These are phyloP conservation scores for rabbit (Oryctolagus cuniculus) DNA, from an alignment of 2,113 vertebrate genomes.

Conservation along the genomic window mOryCun1.1 NC_091434.1:60610501-60611000, in stretches of 20 bases:
- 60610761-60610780: not conserved
- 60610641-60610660: not conserved
- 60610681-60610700: not conserved
- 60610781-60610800: not conserved
- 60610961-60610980: not conserved
- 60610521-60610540: not conserved
- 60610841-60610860: not conserved
- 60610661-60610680: not conserved
- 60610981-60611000: slow-evolving; percentile 1
- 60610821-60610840: not conserved
- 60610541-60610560: not conserved
- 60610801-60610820: not conserved
- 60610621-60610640: not conserved
- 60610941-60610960: not conserved
- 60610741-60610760: not conserved
- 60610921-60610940: not conserved
- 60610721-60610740: not conserved
- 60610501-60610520: slow-evolving; percentile 8
- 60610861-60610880: not conserved
- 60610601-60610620: not conserved
- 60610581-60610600: not conserved
- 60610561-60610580: not conserved
- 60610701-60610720: not conserved
- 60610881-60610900: slow-evolving; percentile 3
- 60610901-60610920: slow-evolving; percentile 46